phyloP scores from a whole-genome alignment of 1,140 invertebrate species.

The Drosophila burlai region DNA sequence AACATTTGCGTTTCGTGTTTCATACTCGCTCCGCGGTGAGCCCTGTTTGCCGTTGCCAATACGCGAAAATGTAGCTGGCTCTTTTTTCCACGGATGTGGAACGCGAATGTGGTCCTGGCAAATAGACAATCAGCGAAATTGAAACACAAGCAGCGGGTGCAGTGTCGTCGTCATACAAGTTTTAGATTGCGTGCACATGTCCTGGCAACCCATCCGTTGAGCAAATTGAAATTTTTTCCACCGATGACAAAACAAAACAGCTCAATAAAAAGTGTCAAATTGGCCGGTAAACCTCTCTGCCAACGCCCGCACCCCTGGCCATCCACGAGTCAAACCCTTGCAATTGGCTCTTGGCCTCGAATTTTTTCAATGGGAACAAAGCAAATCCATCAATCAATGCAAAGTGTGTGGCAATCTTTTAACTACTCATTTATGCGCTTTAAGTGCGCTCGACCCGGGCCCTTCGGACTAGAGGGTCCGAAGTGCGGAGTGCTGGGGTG shows the following conservation, averaged over 20 bases:
- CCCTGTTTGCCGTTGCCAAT: slow-evolving; percentile 33
- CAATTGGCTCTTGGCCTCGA: slow-evolving; percentile 39
- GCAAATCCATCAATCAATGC: slow-evolving; percentile 56
- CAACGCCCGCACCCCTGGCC: background rate
- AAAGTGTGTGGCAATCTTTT: slow-evolving; percentile 60
- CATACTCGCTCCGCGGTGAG: slow-evolving; percentile 37
- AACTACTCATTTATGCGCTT: slow-evolving; percentile 58
- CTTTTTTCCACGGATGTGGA: slow-evolving; percentile 26
- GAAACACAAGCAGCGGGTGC: slow-evolving; percentile 61
- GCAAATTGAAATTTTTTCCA: slow-evolving; percentile 65
- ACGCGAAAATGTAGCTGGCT: slow-evolving; percentile 35
- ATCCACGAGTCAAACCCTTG: slow-evolving; percentile 9
- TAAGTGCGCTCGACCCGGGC: slow-evolving; percentile 26
- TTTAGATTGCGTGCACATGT: slow-evolving; percentile 69
- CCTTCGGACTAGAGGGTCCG: background rate
- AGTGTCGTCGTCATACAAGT: slow-evolving; percentile 63
- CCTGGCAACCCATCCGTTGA: slow-evolving; percentile 31
- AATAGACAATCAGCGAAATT: slow-evolving; percentile 68
- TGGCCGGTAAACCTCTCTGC: slow-evolving; percentile 11
- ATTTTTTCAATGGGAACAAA: slow-evolving; percentile 33
- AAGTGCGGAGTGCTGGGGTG: background rate
- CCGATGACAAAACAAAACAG: slow-evolving; percentile 54
- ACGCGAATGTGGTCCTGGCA: slow-evolving; percentile 40
- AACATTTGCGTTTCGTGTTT: slow-evolving; percentile 80
- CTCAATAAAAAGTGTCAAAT: slow-evolving; percentile 63